Evolutionary conservation across 2,113 vertebrate species (phyloP), one percentile per base, ranked within the genome.

Genomic region (Miniopterus natalensis): DNA sequence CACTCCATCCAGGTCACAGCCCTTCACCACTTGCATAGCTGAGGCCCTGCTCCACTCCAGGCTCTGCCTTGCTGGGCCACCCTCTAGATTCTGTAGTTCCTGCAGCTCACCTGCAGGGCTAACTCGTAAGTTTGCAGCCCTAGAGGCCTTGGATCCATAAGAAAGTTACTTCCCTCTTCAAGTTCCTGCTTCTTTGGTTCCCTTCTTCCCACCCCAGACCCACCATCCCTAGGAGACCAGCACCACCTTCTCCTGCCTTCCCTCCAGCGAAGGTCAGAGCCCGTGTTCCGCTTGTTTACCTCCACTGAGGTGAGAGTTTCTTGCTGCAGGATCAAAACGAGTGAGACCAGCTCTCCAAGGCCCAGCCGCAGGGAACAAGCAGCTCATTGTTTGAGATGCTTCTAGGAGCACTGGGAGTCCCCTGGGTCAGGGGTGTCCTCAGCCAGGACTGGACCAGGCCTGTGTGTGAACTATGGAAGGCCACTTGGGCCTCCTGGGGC

Each of bases 321-420:
- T 81, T 68, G 6, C 18, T 29, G 45, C 21, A 42, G 47, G 4
- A 40, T 5, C 4, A 9, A 18, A 75, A 31, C 45, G 42, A 61
- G n/a, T 21, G 65, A 92, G 68, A 57, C 40, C 36, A 17, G 11
- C 36, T 65, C 21, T 75, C 40, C 21, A 15, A 75, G 51, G 47
- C 65, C 27, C 51, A 68, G 53, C 6, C 53, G 55, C n/a, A 14
- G 40, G 40, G 68, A 83, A 96, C 90, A 96, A 61, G 68, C 1
- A 17, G 23, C 59, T 92, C 63, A 74, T 94, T 91, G 73, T 95
- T 36, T 53, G 29, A 88, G 55, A 21, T 25, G 57, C n/a, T 90
- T 84, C 65, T 49, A 57, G 66, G 47, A 78, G 49, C 9, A 68
- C 80, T 90, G 68, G 45, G 17, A 88, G 68, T 73, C 96, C 74